Evolutionary conservation across 1,140 invertebrate species (phyloP).

Genomic region (Ooceraea biroi): DNA sequence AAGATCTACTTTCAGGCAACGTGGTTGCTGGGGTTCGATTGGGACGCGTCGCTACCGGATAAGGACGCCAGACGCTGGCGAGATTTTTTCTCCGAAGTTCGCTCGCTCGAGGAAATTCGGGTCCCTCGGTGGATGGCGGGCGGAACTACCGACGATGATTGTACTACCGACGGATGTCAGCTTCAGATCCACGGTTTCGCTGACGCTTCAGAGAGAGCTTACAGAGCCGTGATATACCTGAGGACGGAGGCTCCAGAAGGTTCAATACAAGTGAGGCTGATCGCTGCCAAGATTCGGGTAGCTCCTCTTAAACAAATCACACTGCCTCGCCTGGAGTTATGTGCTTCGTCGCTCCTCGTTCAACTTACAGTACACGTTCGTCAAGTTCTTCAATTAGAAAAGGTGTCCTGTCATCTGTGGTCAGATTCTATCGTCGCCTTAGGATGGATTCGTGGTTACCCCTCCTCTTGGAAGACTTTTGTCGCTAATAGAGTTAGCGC

Average conservation of each 20-base stretch:
- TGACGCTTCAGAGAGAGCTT: slow-evolving; percentile 23
- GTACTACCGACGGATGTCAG: no score
- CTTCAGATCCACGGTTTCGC: slow-evolving; percentile 49
- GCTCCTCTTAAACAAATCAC: neutral
- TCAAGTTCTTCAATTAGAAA: no score
- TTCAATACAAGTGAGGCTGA: neutral
- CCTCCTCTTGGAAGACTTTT: no score
- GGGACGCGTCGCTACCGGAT: neutral
- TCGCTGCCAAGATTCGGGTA: slow-evolving; percentile 1
- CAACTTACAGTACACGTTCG: no score
- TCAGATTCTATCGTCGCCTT: no score
- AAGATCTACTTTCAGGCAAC: neutral
- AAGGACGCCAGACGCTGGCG: neutral
- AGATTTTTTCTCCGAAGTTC: neutral
- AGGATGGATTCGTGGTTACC: no score
- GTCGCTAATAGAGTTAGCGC: no score
- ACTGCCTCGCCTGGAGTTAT: neutral
- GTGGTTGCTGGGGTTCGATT: neutral
- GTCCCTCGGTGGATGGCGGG: neutral
- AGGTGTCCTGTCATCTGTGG: no score
- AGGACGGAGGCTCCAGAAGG: neutral
- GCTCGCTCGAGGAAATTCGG: neutral
- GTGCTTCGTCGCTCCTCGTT: neutral
- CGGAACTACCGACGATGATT: neutral
- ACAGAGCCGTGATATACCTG: slow-evolving; percentile 7